These are phyloP conservation scores for Lerista edwardsae DNA, from an alignment of 2,797 vertebrate species.

Conservation along the genomic window DNA sequence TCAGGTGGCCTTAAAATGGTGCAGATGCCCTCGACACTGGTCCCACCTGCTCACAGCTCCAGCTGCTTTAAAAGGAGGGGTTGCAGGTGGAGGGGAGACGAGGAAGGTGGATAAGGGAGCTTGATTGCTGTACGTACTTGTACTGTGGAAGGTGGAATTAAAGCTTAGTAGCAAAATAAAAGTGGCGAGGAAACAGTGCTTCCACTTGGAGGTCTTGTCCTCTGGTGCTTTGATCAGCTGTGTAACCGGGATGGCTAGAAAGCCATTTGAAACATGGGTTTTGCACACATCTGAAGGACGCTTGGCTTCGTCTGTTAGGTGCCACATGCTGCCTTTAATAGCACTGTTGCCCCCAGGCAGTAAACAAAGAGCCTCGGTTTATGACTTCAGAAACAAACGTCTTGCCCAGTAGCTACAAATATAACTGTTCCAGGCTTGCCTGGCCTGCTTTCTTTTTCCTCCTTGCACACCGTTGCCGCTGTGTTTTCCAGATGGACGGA, in stretches of 20 bases:
- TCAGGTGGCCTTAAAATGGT: neutral
- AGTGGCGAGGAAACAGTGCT: too few species aligned
- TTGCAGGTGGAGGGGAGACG: neutral
- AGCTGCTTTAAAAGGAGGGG: neutral
- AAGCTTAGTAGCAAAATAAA: neutral
- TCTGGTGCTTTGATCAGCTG: neutral
- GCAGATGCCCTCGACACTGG: too few species aligned
- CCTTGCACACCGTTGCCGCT: slow-evolving; percentile 20
- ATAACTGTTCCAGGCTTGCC: neutral
- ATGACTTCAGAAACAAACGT: neutral
- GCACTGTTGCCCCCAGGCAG: neutral
- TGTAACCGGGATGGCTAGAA: neutral
- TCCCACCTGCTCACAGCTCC: neutral
- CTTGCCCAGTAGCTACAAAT: neutral
- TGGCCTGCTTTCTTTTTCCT: neutral
- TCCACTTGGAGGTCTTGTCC: neutral
- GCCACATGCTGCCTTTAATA: neutral
- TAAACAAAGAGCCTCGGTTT: neutral
- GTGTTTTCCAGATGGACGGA: slow-evolving; percentile 83
- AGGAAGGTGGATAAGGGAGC: neutral
- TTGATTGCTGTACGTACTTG: neutral
- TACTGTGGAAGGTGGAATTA: neutral
- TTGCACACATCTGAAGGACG: neutral
- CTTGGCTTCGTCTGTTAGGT: neutral
- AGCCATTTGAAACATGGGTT: neutral